A percentile compares a stretch with the other conserved stretches of the same genome.
Conservation (phyloP, 2,797 vertebrate genomes). For the Enteromius radiatus region DNA sequence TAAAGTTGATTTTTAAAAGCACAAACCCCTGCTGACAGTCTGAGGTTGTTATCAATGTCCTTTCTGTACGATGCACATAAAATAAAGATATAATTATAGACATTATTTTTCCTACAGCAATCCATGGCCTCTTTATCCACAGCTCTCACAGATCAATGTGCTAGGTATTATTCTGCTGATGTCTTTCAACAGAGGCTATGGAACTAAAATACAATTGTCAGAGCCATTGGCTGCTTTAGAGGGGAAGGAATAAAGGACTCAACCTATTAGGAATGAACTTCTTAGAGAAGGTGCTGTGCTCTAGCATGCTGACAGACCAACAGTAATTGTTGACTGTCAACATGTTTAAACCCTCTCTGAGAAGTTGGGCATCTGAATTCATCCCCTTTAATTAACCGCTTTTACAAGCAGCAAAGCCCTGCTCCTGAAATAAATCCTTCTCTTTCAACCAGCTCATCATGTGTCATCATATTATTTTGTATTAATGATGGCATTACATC, state of each 20-base stretch:
- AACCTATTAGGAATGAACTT: neutral
- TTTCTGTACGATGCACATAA: neutral
- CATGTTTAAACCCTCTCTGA: neutral
- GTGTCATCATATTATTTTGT: neutral
- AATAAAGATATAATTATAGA: neutral
- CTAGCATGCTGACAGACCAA: neutral
- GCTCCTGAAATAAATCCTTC: neutral
- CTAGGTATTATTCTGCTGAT: constrained; percentile 11
- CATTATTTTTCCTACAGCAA: neutral
- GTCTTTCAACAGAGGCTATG: neutral
- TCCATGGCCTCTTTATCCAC: neutral
- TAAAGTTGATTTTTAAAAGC: constrained; percentile 2
- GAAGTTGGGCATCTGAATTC: neutral
- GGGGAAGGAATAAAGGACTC: neutral
- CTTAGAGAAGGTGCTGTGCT: neutral
- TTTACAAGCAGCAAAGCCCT: neutral
- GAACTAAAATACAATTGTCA: neutral
- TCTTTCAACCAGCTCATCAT: neutral
- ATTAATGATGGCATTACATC: neutral
- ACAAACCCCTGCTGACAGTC: neutral
- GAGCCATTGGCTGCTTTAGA: neutral
- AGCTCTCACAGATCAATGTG: neutral
- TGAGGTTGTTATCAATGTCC: neutral
- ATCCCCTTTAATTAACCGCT: neutral
- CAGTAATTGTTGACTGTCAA: neutral